A percentile compares a stretch with the other conserved stretches of the same genome.
These are phyloP conservation scores for Elachura formosa DNA, from an alignment of 2,113 vertebrate genomes.

Conservation along the genomic window DNA sequence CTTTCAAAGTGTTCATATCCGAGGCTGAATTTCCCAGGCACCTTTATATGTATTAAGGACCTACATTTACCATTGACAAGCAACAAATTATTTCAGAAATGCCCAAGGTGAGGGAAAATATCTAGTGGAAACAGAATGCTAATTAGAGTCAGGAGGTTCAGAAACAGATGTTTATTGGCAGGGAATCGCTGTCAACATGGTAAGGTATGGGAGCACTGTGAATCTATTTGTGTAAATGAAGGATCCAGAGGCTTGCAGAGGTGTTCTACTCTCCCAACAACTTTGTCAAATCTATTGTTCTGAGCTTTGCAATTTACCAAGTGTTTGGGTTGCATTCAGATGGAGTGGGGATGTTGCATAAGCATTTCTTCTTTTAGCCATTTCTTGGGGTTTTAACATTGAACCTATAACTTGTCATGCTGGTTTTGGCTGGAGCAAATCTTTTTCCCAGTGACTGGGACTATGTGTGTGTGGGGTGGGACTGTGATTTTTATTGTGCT, in stretches of 20 bases:
- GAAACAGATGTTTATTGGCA: neutral
- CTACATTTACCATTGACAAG: neutral
- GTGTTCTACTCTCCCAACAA: neutral
- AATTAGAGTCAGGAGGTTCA: constrained; percentile 16
- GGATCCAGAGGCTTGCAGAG: neutral
- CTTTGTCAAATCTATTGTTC: neutral
- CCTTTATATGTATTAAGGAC: constrained; percentile 12
- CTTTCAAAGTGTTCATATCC: neutral
- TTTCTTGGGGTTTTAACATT: neutral
- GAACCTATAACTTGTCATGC: neutral
- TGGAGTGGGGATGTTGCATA: neutral
- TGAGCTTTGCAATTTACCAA: neutral
- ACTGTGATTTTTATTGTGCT: neutral
- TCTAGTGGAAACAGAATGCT: neutral
- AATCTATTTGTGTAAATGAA: neutral
- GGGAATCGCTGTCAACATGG: neutral
- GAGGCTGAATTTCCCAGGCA: neutral
- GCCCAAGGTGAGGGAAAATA: neutral
- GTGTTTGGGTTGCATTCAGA: neutral
- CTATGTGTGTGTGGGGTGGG: neutral
- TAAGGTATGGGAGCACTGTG: neutral
- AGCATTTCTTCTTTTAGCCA: neutral
- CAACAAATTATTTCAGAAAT: constrained; percentile 20
- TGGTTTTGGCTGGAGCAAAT: neutral
- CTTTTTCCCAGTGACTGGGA: neutral